Evolutionary conservation across 1,140 invertebrate species (phyloP), one percentile per base, ranked within the genome.

Genomic region (Charaxes varanes): DNA sequence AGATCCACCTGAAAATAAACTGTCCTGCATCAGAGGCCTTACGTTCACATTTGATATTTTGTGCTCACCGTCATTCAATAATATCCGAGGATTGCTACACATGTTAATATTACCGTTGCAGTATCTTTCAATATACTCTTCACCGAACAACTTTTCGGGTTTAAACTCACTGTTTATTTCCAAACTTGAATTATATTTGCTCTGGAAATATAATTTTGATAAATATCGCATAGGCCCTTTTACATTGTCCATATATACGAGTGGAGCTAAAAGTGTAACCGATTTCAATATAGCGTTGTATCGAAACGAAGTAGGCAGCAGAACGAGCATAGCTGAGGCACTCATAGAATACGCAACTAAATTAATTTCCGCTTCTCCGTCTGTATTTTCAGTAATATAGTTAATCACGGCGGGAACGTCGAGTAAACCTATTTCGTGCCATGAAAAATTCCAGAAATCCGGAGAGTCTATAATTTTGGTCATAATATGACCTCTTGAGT

Each of bases 311-410:
- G 76, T 66, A 5, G 87, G 87, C 36, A 87, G 67, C 41, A 90
- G 66, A 0, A 62, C 87, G 43, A 87, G 86, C 47, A 89, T 86
- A 6, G 87, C 80, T 6, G 88, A 87, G 0, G 89, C 90, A 16
- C 92, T 92, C 80, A 90, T 87, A 0, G 79, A 85, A 42, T 90
- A 87, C 0, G 88, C 90, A 18, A 91, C 63, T 52, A 89, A 90
- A 50, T 83, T 56, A 17, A 90, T 38, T 43, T 85, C 49, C 12
- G 70, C 67, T 38, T 1, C 47, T 6, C 72, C 66, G 0, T 69
- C 66, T 0, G 76, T 85, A 11, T 31, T 27, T 32, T 66, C 42
- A 6, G 82, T 52, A 14, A 86, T 59, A 28, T 85, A 85, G 43
- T 87, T 85, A 11, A 88, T 84, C 34, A 73, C 71, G 1, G 71